These are phyloP conservation scores for Agonopterix alstromeriana DNA, from an alignment of 2,888 invertebrate genomes.

Conservation along the genomic window DNA sequence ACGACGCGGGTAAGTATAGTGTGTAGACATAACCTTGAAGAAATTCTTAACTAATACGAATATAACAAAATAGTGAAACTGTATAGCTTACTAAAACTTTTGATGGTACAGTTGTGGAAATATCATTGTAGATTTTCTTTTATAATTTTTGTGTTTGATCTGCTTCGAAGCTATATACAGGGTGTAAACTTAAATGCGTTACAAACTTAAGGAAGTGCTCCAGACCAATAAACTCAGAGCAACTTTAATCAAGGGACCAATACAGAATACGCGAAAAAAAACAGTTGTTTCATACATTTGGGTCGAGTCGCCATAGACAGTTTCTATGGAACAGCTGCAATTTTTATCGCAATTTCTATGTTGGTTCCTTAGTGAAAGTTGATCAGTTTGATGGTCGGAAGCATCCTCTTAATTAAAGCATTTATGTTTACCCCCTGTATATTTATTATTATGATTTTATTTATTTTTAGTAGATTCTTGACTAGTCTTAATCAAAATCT, in stretches of 20 bases:
- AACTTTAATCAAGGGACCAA: too few species aligned
- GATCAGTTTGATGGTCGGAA: too few species aligned
- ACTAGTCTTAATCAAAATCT: too few species aligned
- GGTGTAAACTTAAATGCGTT: too few species aligned
- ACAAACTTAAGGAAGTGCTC: too few species aligned
- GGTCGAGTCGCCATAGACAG: too few species aligned
- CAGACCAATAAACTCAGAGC: too few species aligned
- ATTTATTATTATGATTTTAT: not conserved
- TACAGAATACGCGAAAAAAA: too few species aligned
- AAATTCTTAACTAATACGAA: slow-evolving; percentile 15
- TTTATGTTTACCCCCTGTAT: not conserved
- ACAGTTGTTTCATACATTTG: too few species aligned
- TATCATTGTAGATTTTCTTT: slow-evolving; percentile 14
- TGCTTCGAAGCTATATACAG: not conserved
- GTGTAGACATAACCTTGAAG: slow-evolving; percentile 25
- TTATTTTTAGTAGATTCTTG: not conserved
- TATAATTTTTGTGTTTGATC: not conserved
- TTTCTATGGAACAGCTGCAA: too few species aligned
- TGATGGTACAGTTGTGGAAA: slow-evolving; percentile 55
- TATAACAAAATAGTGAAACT: slow-evolving; percentile 35
- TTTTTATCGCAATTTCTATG: too few species aligned
- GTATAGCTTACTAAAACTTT: slow-evolving; percentile 46
- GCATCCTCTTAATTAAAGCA: not conserved
- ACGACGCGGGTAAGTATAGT: slow-evolving; percentile 54
- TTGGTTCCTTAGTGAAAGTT: too few species aligned